Percentiles rank a stretch among this genome's conserved stretches.
Evolutionary conservation across 2,888 invertebrate species (phyloP).

Genomic region (Synergus japonicus): DNA sequence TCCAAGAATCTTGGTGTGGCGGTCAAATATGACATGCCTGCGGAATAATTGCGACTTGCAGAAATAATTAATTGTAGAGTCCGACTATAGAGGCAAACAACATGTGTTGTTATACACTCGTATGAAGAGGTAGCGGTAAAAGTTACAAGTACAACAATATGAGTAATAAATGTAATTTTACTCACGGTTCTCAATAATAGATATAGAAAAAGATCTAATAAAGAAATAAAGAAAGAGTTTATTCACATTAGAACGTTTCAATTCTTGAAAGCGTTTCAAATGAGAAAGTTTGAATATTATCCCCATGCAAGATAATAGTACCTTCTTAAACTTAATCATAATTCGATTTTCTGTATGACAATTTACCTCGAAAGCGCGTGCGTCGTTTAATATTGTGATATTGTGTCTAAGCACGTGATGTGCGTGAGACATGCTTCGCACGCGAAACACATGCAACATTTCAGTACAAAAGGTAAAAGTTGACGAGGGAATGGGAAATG

Average conservation of each 20-base stretch:
- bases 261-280: too few relatives aligned
- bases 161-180: not conserved
- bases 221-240: too few relatives aligned
- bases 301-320: not conserved
- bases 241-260: too few relatives aligned
- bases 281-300: too few relatives aligned
- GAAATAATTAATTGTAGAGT: not conserved
- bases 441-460: constrained; percentile 18
- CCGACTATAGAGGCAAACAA: not conserved
- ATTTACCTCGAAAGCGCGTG: not conserved
- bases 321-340: not conserved
- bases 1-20: not conserved
- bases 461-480: constrained; percentile 30
- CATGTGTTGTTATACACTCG: not conserved
- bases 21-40: not conserved
- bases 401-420: not conserved
- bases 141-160: not conserved
- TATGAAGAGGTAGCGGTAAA: not conserved
- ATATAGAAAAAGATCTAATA: too few relatives aligned
- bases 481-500: constrained; percentile 21
- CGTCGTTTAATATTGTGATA: not conserved
- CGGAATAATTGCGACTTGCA: not conserved
- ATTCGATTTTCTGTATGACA: not conserved
- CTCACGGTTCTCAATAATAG: not conserved
- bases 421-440: constrained; percentile 35